Base-by-base conservation (phyloP, 2,113 vertebrate genomes). In the Ellobius talpinus region DNA sequence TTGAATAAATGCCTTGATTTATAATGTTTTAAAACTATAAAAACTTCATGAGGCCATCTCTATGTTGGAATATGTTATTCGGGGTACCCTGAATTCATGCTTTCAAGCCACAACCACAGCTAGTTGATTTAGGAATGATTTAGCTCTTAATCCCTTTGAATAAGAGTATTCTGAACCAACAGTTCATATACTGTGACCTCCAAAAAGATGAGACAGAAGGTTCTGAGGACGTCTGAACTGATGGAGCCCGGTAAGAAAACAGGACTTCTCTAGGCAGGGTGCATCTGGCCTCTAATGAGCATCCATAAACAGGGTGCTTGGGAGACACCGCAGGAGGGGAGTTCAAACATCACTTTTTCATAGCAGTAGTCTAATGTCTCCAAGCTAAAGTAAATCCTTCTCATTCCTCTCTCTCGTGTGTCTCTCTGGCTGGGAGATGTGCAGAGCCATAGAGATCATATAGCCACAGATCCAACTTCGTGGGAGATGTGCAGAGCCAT, bases 271-370 rank as follows among this genome's bases (percentile, higher is more conserved):
- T 33, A 7, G 45, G 36, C 47, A 85, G 13, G 8, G 1, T 63
- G 16, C 26, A 36, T 11, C 24, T 12, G 87, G 33, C 17, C 31
- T 50, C 26, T 17, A 2, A 0, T 0, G 23, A 26, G 39, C 39
- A 12, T 31, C 36, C 39, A 12, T 2, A 0, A 14, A 3, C 7
- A 31, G 61, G 23, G 12, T n/a, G 0, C 0, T 3, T 77, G 36
- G 23, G 5, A 23, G 10, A 23, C 21, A 21, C 3, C 5, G 36
- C 1, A 52, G 3, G 24, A 21, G 50, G 78, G 66, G 3, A 4
- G 31, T 0, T 11, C 7, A 33, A 39, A 36, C 42, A 63, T 26
- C 19, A 24, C 26, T 52, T n/a, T 82, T 73, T 24, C 31, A 16
- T 23, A 29, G 47, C 42, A 33, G 10, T 72, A 21, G 19, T 24